Conservation (phyloP, 2,797 vertebrate species). For the Buceros bicornis region DNA sequence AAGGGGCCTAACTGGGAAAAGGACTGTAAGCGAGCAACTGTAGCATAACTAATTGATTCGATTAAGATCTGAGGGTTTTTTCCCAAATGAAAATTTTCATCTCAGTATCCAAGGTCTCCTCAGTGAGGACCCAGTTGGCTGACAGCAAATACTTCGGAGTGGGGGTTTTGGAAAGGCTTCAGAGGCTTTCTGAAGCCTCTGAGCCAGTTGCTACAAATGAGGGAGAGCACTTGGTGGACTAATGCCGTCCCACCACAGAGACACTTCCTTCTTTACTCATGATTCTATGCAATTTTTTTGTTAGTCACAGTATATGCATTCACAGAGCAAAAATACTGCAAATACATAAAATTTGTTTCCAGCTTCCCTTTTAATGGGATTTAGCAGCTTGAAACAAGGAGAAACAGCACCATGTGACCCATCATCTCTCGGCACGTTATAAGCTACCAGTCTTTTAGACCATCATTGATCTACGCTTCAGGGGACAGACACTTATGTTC, state of each 20-base stretch:
- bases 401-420: not conserved
- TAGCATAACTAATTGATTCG: constrained; percentile 35
- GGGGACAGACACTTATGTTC: not conserved
- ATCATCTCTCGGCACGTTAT: not conserved
- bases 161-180: not conserved
- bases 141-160: not conserved
- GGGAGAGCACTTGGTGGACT: not conserved
- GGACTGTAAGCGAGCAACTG: not conserved
- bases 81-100: not conserved
- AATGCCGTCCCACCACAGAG: not conserved
- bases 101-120: not conserved
- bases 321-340: not conserved
- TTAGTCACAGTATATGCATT: constrained; percentile 4
- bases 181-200: not conserved
- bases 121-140: not conserved
- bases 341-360: not conserved
- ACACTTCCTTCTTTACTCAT: not conserved
- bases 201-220: not conserved
- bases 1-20: not conserved
- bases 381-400: constrained; percentile 23
- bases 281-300: not conserved
- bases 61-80: not conserved
- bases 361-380: constrained; percentile 12
- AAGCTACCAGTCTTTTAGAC: not conserved
- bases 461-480: not conserved